phyloP scores from a whole-genome alignment of 2,113 vertebrate species.

The Megaceryle torquata region DNA sequence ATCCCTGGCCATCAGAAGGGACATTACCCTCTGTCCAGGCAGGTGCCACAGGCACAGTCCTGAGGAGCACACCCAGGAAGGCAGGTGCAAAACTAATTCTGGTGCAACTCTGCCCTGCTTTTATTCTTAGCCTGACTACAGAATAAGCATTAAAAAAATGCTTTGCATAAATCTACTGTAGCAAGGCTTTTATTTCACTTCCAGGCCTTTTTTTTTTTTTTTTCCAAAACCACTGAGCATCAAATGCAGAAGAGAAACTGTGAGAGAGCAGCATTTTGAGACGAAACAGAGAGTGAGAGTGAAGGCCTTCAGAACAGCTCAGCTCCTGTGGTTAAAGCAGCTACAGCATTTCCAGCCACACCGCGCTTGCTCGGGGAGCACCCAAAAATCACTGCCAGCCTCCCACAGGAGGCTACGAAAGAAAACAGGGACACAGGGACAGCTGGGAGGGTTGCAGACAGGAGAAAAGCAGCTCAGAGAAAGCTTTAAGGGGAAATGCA shows the following conservation, averaged over 20 bases:
- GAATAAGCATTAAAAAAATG: background rate
- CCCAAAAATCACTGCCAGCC: background rate
- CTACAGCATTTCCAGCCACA: background rate
- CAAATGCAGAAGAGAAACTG: conserved; percentile 59
- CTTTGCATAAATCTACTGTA: background rate
- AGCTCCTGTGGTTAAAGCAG: background rate
- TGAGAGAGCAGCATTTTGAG: background rate
- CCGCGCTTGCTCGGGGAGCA: background rate
- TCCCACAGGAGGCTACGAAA: fast-evolving
- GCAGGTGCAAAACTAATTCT: background rate
- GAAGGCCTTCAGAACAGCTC: background rate
- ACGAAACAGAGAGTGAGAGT: background rate
- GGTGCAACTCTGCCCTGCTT: background rate
- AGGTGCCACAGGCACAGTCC: background rate
- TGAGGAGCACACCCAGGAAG: background rate
- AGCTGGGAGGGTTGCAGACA: fast-evolving
- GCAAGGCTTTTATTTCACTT: background rate
- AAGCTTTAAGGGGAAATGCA: background rate
- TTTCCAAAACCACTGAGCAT: background rate
- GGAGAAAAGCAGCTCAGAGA: background rate
- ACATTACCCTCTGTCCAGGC: background rate
- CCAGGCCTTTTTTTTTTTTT: background rate
- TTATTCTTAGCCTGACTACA: background rate
- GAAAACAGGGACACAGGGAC: background rate
- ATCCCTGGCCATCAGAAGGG: background rate